Evolutionary conservation across 1,140 invertebrate genomes (phyloP), one percentile per base, ranked within the genome.

Genomic region (Hermetia illucens): DNA sequence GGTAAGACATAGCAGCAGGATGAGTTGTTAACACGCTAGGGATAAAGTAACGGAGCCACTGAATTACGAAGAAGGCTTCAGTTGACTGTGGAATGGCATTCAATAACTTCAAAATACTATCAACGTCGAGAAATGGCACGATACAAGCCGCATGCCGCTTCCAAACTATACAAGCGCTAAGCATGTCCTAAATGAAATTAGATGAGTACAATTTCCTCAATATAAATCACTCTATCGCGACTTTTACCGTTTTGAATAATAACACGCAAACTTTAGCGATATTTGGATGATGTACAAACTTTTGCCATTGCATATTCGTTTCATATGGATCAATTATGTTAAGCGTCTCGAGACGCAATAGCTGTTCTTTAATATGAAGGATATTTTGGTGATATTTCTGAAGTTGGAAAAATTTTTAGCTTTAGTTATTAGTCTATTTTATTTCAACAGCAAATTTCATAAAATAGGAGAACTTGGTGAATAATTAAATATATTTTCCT

Each of bases 301-400:
- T 57, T 39, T 58, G 54, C 57, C 57, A 61, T 13, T 60, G 50
- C 1, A 36, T 19, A 35, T 60, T 57, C 13, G 44, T 47, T 31
- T 59, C 58, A 16, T 57, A 55, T 5, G 55, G 58, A 53, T 61
- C 58, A 20, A 49, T 55, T 5, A 61, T 51, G n/a, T 45, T 38
- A 9, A 61, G 41, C 0, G 58, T 61, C 38, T 61, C 53, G 0
- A 61, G 41, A 3, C 58, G 55, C 32, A 51, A 45, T 32, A 58
- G 27, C 32, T 55, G 53, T 33, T 61, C 58, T 9, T 53, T 49
- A 30, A 61, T 58, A 37, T 60, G 52, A 21, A 53, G 19, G 15
- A 52, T 36, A 37, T 57, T 41, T 22, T 44, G 33, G 13, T 50
- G 46, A 35, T 60, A 29, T 18, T 40, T 40, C 18, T 36, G 13